Base-by-base conservation (phyloP, 2,113 vertebrate species). In the Rallus limicola region DNA sequence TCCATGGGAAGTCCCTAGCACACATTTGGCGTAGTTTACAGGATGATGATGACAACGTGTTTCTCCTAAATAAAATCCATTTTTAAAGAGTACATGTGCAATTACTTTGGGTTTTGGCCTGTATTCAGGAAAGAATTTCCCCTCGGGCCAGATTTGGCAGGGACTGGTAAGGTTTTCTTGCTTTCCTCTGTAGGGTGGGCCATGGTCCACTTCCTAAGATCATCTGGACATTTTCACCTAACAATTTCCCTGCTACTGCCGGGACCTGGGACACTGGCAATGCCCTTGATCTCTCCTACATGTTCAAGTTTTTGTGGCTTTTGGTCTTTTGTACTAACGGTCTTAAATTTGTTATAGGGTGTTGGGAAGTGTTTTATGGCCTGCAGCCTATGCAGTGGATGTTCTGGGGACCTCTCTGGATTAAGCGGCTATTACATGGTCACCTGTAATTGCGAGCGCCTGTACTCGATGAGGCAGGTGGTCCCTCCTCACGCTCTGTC, bases 261-360 rank as follows among this genome's bases (percentile, higher is more conserved):
- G 83, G 69, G 94, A 95, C 89, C 86, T 10, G 25, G 91, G 96
- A 96, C 94, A 95, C 78, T 95, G 96, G 96, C 96, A 95, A 92
- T 95, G 89, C 94, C 96, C 94, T 97, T 97, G 96, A 97, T 97
- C 95, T 96, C 96, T 89, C 84, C 72, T 89, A 77, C 84, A 4
- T 10, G 74, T 71, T 95, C 2, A 2, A 80, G 94, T 28, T 68
- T 93, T 79, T 96, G 96, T 79, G 86, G 96, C 94, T 96, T 97
- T 96, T 89, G 74, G 33, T 96, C 93, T 95, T 97, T 96, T 96
- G 95, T 96, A 93, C 91, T 87, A 23, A 87, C 2, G n/a, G 86
- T 97, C 93, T 97, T 97, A 97, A 97, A 97, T 92, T 97, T 96
- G 95, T 97, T 97, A 97, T 85, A 95, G 94, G 96, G 94, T 97